phyloP scores from a whole-genome alignment of 2,888 invertebrate species.

The Eulithis testata region DNA sequence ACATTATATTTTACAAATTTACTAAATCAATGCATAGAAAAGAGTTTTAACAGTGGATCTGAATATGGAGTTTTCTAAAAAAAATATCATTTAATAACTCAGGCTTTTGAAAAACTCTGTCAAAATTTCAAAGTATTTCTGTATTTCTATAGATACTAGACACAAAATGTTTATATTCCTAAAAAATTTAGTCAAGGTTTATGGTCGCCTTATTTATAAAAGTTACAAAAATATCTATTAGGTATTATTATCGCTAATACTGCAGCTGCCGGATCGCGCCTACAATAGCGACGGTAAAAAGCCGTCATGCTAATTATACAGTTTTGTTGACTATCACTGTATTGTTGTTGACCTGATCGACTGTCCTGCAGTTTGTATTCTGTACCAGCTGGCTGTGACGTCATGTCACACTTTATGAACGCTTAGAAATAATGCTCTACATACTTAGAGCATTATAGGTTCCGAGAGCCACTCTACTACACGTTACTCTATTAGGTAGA shows the following conservation, averaged over 20 bases:
- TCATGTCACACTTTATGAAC: conserved; percentile 26
- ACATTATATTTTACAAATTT: too few species aligned
- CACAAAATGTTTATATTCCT: too few species aligned
- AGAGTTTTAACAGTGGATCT: too few species aligned
- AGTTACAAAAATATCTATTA: conserved; percentile 14
- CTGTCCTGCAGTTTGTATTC: conserved; percentile 71
- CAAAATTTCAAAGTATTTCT: too few species aligned
- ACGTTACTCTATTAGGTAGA: too few species aligned
- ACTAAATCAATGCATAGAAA: too few species aligned
- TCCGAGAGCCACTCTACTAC: too few species aligned
- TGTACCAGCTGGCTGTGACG: conserved; percentile 66
- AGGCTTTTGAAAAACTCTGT: too few species aligned
- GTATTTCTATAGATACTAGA: too few species aligned
- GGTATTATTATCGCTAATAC: conserved; percentile 16
- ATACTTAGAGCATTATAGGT: too few species aligned
- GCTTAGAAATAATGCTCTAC: not conserved
- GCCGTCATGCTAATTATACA: conserved; percentile 82
- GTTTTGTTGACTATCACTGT: conserved; percentile 66
- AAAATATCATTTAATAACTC: too few species aligned
- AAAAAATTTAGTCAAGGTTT: not conserved
- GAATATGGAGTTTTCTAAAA: too few species aligned
- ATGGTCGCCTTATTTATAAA: not conserved
- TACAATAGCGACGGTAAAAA: conserved; percentile 78
- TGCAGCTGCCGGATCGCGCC: conserved; percentile 71
- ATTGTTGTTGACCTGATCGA: conserved; percentile 68